Conservation (phyloP, 2,797 vertebrate species). For the Malurus splendens region DNA sequence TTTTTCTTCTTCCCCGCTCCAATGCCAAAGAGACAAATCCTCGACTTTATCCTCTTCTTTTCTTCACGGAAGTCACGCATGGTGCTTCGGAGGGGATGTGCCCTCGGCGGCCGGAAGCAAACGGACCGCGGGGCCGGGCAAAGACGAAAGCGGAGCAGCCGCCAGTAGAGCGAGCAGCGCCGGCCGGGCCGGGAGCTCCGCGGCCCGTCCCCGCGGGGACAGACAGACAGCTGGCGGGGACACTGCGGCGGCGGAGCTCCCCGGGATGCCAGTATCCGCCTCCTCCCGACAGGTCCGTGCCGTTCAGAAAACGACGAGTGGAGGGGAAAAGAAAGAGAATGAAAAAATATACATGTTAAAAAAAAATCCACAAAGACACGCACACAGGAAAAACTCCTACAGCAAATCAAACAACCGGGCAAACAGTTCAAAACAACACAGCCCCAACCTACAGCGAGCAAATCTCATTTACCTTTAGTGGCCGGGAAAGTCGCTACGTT, state of each 20-base stretch:
- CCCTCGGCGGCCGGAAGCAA: no score
- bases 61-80: background rate
- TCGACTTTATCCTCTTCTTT: background rate
- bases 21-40: background rate
- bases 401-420: background rate
- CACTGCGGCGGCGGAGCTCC: background rate
- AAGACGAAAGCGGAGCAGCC: no score
- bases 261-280: background rate
- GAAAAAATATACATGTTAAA: accelerated
- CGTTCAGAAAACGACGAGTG: background rate
- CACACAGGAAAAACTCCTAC: no score
- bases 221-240: background rate
- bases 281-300: background rate
- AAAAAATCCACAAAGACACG: no score
- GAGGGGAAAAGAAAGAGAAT: background rate
- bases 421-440: background rate
- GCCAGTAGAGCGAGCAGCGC: accelerated
- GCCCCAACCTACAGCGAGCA: no score
- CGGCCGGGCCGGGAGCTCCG: accelerated
- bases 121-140: no score
- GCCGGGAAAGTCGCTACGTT: background rate
- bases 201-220: accelerated
- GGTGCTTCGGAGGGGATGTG: background rate
- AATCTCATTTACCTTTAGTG: background rate
- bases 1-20: background rate